A percentile compares a stretch with the other conserved stretches of the same genome.
Conservation (phyloP, 2,888 invertebrate species). For the Keiferia lycopersicella region DNA sequence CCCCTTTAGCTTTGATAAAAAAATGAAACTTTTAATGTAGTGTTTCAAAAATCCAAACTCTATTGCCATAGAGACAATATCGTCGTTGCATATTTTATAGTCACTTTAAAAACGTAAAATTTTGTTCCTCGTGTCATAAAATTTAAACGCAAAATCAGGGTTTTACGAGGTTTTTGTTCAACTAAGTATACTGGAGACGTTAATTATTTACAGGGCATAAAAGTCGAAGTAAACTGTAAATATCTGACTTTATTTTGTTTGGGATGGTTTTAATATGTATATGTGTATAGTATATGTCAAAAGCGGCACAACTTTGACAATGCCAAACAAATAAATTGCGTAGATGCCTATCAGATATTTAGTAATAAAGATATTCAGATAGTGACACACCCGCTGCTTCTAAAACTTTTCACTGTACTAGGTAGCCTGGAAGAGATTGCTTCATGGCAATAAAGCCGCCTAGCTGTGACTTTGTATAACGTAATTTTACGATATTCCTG, state of each 20-base stretch:
- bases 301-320: not conserved
- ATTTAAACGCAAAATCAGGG: conserved; percentile 1
- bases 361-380: no score
- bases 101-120: not conserved
- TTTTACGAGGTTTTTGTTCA: conserved; percentile 9
- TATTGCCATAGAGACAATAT: not conserved
- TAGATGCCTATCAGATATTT: no score
- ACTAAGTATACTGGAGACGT: not conserved
- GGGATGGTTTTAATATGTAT: not conserved
- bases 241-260: conserved; percentile 5
- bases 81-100: not conserved
- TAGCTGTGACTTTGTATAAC: no score
- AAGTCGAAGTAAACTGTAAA: conserved; percentile 1
- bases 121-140: conserved; percentile 7
- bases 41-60: not conserved
- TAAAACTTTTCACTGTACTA: no score
- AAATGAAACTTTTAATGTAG: conserved; percentile 20
- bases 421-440: no score
- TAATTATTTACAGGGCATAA: conserved; percentile 12
- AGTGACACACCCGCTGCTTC: no score
- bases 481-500: no score
- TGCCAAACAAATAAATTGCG: no score
- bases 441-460: no score
- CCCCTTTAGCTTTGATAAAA: not conserved
- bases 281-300: not conserved